A percentile compares a stretch with the other conserved stretches of the same genome.
Conservation (phyloP, 37 sponge, comb jelly and placozoan species). For the Geodia barretti region DNA sequence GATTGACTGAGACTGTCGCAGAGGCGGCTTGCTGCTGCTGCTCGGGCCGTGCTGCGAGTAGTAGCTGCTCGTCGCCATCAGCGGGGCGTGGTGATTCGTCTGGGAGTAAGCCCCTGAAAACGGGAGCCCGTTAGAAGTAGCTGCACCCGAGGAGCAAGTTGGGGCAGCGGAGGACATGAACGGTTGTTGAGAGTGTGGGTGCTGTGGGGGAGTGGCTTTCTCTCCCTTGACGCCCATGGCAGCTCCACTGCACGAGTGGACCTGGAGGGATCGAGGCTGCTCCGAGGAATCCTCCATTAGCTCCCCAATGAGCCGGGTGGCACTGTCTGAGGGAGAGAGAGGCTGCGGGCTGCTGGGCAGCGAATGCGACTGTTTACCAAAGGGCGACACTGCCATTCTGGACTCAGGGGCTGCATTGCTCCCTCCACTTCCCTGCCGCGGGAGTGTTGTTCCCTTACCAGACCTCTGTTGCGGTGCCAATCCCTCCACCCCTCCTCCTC, state of each 20-base stretch:
- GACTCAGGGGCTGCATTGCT: too few relatives aligned
- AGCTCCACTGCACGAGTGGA: neutral
- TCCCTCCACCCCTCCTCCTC: neutral
- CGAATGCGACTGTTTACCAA: conserved; percentile 21
- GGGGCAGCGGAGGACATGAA: conserved; percentile 6
- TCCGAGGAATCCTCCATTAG: conserved; percentile 39
- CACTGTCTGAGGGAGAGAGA: conserved; percentile 12
- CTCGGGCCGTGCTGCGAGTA: neutral
- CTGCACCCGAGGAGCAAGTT: neutral
- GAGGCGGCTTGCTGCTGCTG: neutral
- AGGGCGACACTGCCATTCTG: neutral
- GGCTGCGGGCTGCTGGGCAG: conserved; percentile 55
- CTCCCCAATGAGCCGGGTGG: conserved; percentile 13
- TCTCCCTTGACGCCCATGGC: neutral
- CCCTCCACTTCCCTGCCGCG: neutral
- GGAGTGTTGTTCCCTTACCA: conserved; percentile 17
- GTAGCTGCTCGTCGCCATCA: neutral
- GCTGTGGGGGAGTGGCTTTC: neutral
- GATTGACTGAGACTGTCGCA: neutral
- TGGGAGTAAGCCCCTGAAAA: neutral
- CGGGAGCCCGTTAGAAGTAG: neutral
- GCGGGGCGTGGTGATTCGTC: neutral
- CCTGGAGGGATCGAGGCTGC: neutral
- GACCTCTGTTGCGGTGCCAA: neutral
- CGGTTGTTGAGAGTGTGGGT: neutral